Conservation (phyloP, 2,797 vertebrate species). For the Acrocephalus scirpaceus region DNA sequence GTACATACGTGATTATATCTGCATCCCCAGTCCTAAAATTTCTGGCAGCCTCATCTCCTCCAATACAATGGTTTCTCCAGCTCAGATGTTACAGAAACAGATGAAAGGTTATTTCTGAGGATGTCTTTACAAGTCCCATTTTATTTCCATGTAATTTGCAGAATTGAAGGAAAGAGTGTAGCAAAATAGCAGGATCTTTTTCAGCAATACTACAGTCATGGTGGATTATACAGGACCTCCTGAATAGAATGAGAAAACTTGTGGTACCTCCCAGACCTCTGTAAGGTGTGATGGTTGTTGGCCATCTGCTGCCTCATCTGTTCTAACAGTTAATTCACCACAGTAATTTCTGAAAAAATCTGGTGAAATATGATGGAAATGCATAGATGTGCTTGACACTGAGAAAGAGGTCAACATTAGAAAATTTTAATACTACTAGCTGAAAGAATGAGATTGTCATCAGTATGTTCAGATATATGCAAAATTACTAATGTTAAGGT, state of each 20-base stretch:
- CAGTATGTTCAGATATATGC: not conserved
- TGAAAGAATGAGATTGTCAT: not conserved
- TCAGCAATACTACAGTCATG: accelerated
- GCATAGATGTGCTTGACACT: not conserved
- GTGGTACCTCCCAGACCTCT: not conserved
- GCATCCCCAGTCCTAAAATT: not conserved
- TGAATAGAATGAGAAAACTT: not conserved
- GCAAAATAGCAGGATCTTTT: not conserved
- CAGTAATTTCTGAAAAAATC: not conserved
- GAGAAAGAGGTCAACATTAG: not conserved
- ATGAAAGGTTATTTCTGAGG: not conserved
- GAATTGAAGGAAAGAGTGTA: not conserved
- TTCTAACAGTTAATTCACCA: not conserved
- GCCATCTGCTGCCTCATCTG: not conserved
- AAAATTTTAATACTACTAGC: not conserved
- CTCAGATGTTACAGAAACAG: not conserved
- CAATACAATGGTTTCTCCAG: not conserved
- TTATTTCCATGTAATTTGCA: not conserved
- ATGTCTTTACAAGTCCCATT: not conserved
- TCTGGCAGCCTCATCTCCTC: not conserved
- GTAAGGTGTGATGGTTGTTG: not conserved
- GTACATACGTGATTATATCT: not conserved
- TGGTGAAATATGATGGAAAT: not conserved
- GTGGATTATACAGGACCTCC: not conserved
- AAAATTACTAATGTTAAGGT: not conserved